Evolutionary conservation across 2,113 vertebrate genomes (phyloP).

Genomic region (Otis tarda): DNA sequence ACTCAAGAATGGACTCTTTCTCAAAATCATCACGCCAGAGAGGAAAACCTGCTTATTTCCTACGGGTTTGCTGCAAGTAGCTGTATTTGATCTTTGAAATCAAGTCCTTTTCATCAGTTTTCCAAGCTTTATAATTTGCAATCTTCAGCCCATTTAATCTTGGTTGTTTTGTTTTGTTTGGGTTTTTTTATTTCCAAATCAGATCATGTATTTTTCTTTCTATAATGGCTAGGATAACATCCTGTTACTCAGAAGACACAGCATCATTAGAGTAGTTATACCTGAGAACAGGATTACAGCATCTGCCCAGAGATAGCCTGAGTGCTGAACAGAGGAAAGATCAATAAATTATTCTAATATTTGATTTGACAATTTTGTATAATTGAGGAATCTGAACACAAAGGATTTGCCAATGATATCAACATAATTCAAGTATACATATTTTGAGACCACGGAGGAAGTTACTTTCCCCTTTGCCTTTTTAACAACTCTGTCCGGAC

Average conservation of each 20-base stretch:
- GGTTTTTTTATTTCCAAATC: slow-evolving; percentile 17
- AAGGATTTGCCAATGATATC: not conserved
- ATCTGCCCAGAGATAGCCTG: not conserved
- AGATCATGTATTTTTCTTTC: not conserved
- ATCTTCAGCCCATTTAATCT: not conserved
- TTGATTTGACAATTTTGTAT: not conserved
- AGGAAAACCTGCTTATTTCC: not conserved
- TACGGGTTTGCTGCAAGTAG: not conserved
- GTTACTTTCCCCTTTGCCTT: not conserved
- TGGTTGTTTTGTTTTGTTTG: not conserved
- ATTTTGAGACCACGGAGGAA: not conserved
- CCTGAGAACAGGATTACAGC: not conserved
- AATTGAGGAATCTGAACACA: not conserved
- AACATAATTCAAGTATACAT: not conserved
- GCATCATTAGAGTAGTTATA: not conserved
- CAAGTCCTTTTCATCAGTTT: not conserved
- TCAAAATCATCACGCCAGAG: not conserved
- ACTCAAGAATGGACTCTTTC: not conserved
- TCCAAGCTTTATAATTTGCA: not conserved
- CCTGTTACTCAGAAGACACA: not conserved
- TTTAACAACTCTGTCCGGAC: not conserved
- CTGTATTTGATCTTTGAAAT: not conserved
- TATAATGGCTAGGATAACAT: not conserved
- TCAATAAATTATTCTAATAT: not conserved
- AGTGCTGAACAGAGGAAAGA: not conserved